Evolutionary conservation across 2,888 invertebrate species (phyloP).

Genomic region (Hydrotaea diabolus): DNA sequence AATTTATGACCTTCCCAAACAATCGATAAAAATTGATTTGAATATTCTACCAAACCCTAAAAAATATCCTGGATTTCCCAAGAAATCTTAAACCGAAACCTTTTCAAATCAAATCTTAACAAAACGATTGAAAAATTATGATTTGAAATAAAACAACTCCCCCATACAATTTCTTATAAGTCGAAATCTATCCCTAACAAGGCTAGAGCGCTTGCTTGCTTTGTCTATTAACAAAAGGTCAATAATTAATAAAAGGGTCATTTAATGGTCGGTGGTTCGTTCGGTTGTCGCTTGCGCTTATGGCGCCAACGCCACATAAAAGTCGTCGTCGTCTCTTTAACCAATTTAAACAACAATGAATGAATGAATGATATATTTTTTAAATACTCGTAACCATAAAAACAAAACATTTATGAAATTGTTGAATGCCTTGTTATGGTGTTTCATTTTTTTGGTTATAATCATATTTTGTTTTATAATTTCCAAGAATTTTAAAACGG

Average conservation of each 20-base stretch:
- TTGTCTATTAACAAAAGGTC: slow-evolving; percentile 18
- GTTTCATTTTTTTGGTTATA: background rate
- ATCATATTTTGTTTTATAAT: slow-evolving; percentile 6
- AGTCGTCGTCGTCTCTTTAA: background rate
- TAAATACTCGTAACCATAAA: background rate
- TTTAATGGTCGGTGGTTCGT: slow-evolving; percentile 26
- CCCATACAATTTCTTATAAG: too few relatives aligned
- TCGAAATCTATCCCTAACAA: background rate
- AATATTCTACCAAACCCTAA: background rate
- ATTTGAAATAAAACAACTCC: background rate
- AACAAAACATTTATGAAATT: slow-evolving; percentile 61
- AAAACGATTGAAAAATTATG: too few relatives aligned
- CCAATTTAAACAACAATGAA: slow-evolving; percentile 21
- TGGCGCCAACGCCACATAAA: slow-evolving; percentile 26
- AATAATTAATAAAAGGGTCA: slow-evolving; percentile 44
- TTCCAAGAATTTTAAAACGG: background rate
- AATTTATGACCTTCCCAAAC: background rate
- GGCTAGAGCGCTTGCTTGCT: background rate
- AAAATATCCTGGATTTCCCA: slow-evolving; percentile 4
- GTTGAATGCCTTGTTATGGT: slow-evolving; percentile 1
- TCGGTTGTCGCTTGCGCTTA: background rate
- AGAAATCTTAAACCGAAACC: background rate
- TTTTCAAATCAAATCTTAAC: too few relatives aligned
- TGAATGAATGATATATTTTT: slow-evolving; percentile 28
- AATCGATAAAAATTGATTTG: background rate